A percentile compares a stretch with the other conserved stretches of the same genome.
These are phyloP conservation scores for Enteromius argenteus DNA, from an alignment of 2,797 vertebrate species.

Conservation along the genomic window DNA sequence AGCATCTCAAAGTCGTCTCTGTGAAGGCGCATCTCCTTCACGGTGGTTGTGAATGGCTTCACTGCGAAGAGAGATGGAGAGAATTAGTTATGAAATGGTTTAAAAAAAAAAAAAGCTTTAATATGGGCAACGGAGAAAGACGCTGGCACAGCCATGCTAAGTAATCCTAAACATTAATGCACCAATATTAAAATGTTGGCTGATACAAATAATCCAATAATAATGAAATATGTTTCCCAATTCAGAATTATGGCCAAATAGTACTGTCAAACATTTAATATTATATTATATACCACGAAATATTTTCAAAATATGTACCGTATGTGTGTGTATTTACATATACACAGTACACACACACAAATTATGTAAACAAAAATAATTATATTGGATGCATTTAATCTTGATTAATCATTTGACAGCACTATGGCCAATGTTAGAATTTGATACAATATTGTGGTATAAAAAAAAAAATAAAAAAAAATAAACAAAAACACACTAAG, in stretches of 20 bases:
- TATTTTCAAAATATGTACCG: too few species aligned
- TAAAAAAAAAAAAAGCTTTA: neutral
- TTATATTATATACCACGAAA: too few species aligned
- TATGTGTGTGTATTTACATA: too few species aligned
- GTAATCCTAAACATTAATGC: neutral
- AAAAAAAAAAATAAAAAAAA: neutral
- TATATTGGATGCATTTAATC: neutral
- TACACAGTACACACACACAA: too few species aligned
- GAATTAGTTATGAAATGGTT: neutral
- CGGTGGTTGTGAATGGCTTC: conserved; percentile 86
- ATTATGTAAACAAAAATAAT: neutral
- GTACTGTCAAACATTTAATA: neutral
- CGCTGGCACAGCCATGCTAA: neutral
- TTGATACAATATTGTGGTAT: neutral
- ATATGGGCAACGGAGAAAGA: neutral
- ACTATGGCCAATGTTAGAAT: neutral
- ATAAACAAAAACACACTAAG: neutral
- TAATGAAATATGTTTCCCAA: neutral
- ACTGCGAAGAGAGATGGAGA: conserved; percentile 70
- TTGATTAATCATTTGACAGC: too few species aligned
- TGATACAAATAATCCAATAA: neutral
- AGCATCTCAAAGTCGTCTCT: conserved; percentile 92
- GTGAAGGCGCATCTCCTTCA: conserved; percentile 89
- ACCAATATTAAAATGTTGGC: neutral
- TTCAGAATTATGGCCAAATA: neutral